These are phyloP conservation scores for Oscheius onirici DNA, from an alignment of 2,888 invertebrate genomes.

Conservation along the genomic window DNA sequence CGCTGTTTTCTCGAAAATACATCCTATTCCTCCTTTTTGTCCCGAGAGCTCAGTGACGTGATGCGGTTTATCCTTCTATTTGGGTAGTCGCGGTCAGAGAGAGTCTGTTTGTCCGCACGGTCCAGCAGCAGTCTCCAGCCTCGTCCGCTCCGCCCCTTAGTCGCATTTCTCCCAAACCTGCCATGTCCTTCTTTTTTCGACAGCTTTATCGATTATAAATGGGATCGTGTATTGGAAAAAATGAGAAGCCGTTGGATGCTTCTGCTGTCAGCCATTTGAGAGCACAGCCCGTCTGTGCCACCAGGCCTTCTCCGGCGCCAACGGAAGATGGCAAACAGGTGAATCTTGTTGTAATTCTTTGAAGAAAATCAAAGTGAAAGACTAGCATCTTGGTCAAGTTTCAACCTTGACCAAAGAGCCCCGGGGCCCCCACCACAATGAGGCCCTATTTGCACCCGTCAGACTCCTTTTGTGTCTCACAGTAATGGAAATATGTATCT, in stretches of 20 bases:
- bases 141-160: constrained; percentile 9
- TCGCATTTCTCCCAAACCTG: constrained; percentile 20
- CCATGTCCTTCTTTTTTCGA: constrained; percentile 21
- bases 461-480: too few species aligned
- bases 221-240: constrained; percentile 64
- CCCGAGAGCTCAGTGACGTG: constrained; percentile 1
- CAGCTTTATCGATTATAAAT: constrained; percentile 36
- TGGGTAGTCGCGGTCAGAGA: constrained; percentile 28
- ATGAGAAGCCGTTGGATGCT: constrained; percentile 40
- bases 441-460: too few species aligned
- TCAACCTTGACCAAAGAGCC: too few species aligned
- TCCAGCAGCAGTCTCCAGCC: constrained; percentile 6
- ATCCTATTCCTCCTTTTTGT: neutral
- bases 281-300: neutral
- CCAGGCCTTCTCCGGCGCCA: constrained; percentile 19
- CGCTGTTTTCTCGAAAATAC: constrained; percentile 5
- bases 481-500: too few species aligned
- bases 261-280: constrained; percentile 8
- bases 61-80: constrained; percentile 16
- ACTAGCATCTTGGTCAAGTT: too few species aligned
- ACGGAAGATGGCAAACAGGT: constrained; percentile 22
- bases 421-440: too few species aligned
- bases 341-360: neutral
- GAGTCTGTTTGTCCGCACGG: constrained; percentile 26
- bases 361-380: too few species aligned